phyloP scores from a whole-genome alignment of 2,797 vertebrate genomes.

The Rhinella marina region DNA sequence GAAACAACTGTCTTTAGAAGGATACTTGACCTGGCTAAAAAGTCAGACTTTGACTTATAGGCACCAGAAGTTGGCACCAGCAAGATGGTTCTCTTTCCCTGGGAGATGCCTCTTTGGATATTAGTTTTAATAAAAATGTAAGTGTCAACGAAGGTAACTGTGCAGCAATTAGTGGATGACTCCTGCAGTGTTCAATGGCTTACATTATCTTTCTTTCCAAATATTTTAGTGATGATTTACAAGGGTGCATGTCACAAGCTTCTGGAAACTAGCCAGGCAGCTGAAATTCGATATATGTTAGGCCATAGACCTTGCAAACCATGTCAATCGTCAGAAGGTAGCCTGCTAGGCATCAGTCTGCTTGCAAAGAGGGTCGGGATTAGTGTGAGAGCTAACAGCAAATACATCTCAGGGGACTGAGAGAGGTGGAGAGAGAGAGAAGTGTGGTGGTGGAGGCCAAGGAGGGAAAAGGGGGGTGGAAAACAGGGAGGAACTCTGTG shows the following conservation, averaged over 20 bases:
- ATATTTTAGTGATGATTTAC: conserved; percentile 67
- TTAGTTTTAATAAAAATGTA: background rate
- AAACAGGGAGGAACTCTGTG: background rate
- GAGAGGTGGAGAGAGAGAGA: conserved; percentile 11
- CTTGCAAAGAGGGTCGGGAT: conserved; percentile 57
- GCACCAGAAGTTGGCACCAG: too few species aligned
- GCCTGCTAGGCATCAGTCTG: conserved; percentile 59
- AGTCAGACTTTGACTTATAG: too few species aligned
- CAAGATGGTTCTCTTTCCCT: too few species aligned
- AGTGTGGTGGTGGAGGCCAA: conserved; percentile 26
- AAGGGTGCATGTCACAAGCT: conserved; percentile 55
- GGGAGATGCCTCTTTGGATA: too few species aligned
- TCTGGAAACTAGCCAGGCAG: conserved; percentile 50
- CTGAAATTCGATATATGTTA: conserved; percentile 63
- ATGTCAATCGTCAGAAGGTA: conserved; percentile 60
- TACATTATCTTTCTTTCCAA: conserved; percentile 45
- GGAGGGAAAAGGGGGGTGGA: background rate
- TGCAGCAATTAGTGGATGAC: conserved; percentile 44
- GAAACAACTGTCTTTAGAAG: too few species aligned
- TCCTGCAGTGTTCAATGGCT: conserved; percentile 38
- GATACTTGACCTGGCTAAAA: too few species aligned
- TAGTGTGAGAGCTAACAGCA: conserved; percentile 59
- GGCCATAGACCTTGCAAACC: conserved; percentile 62
- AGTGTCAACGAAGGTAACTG: conserved; percentile 37
- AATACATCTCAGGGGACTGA: conserved; percentile 53